Evolutionary conservation across 2,888 invertebrate genomes (phyloP).

Genomic region (Spicauda simplicius): DNA sequence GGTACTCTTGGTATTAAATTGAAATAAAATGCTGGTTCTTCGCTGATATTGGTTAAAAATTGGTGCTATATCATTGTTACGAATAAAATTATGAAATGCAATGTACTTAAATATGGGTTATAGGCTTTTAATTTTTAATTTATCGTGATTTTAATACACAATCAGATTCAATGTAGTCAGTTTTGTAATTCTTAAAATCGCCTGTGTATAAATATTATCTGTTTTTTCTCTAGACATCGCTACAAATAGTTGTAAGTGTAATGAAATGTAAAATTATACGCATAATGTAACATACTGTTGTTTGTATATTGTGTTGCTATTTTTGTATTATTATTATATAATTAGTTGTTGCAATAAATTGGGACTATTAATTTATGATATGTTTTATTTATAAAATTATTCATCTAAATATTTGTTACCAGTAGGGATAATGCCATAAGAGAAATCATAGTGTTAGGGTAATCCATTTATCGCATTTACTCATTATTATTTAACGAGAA

Average conservation of each 20-base stretch:
- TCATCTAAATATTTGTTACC: too few relatives aligned
- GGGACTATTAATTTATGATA: slow-evolving; percentile 37
- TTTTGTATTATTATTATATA: slow-evolving; percentile 49
- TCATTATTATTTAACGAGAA: too few relatives aligned
- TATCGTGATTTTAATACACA: not conserved
- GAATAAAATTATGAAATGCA: not conserved
- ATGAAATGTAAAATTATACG: slow-evolving; percentile 3
- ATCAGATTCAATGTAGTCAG: too few relatives aligned
- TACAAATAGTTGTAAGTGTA: not conserved
- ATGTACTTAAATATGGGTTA: not conserved
- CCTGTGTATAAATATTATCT: not conserved
- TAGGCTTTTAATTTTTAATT: not conserved
- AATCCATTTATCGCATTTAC: too few relatives aligned
- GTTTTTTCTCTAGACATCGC: slow-evolving; percentile 13
- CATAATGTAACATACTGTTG: slow-evolving; percentile 34
- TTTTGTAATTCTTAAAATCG: not conserved
- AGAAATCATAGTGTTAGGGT: too few relatives aligned
- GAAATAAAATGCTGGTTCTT: not conserved
- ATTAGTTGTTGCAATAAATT: slow-evolving; percentile 54
- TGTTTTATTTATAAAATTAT: too few relatives aligned
- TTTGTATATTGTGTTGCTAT: slow-evolving; percentile 62
- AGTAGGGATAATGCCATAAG: too few relatives aligned
- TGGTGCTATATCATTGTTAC: not conserved
- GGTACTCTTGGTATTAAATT: too few relatives aligned
- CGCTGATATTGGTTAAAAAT: not conserved